phyloP scores from a whole-genome alignment of 2,888 invertebrate species.

The Ennomos fuscantarius region DNA sequence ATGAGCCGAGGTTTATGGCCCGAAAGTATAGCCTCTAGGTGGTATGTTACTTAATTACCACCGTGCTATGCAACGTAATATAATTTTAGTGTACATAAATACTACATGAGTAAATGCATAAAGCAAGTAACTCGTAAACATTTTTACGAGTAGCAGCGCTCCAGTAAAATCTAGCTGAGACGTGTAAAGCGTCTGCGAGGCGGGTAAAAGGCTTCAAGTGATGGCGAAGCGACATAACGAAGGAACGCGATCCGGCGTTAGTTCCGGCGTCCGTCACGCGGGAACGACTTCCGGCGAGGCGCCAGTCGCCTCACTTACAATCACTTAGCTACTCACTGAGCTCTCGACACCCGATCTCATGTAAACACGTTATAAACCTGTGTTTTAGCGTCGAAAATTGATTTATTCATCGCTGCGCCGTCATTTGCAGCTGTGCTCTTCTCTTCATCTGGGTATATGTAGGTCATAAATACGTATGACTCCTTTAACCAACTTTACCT shows the following conservation, averaged over 20 bases:
- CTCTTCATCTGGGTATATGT: conserved; percentile 2
- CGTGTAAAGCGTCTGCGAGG: conserved; percentile 42
- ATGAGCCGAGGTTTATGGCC: conserved; percentile 2
- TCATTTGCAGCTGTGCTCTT: conserved; percentile 25
- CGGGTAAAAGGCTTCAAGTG: conserved; percentile 59
- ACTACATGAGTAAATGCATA: conserved; percentile 35
- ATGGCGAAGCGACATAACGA: conserved; percentile 69
- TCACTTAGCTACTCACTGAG: conserved; percentile 83
- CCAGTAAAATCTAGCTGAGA: conserved; percentile 35
- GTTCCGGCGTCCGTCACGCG: conserved; percentile 82
- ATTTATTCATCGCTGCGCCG: conserved; percentile 37
- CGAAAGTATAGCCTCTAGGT: conserved; percentile 10
- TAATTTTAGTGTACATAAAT: conserved; percentile 33
- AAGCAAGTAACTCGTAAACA: conserved; percentile 37
- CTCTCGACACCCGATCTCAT: conserved; percentile 62
- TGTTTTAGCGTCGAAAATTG: conserved; percentile 42
- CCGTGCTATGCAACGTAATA: conserved; percentile 27
- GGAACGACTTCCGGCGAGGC: conserved; percentile 81
- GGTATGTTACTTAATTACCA: conserved; percentile 28
- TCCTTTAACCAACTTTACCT: no score
- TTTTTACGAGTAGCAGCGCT: conserved; percentile 38
- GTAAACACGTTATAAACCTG: conserved; percentile 54
- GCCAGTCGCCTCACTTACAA: conserved; percentile 80
- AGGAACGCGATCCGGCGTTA: conserved; percentile 78
- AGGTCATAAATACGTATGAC: conserved; percentile 25